A percentile compares a stretch with the other conserved stretches of the same genome.
These are phyloP conservation scores for Galaxias olidus DNA, from an alignment of 2,797 vertebrate species.

Conservation along the genomic window DNA sequence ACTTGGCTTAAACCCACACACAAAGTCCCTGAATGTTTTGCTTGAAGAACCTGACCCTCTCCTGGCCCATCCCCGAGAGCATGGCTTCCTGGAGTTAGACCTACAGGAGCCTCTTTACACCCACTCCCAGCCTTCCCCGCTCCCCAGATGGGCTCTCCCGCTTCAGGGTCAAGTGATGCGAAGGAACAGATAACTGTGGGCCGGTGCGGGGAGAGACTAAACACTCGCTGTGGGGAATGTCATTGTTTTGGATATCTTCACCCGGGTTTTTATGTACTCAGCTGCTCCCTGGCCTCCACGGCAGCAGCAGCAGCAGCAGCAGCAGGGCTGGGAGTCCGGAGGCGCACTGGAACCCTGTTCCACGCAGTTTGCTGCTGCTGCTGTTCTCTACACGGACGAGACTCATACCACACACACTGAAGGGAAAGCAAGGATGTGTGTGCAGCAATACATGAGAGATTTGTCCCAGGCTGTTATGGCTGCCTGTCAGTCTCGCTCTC, in stretches of 20 bases:
- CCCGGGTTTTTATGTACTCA: constrained; percentile 88
- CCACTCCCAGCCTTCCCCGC: neutral
- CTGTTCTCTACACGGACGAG: constrained; percentile 74
- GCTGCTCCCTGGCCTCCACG: constrained; percentile 78
- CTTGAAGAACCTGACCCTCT: constrained; percentile 5
- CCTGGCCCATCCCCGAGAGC: neutral
- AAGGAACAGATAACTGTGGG: constrained; percentile 85
- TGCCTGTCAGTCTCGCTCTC: constrained; percentile 14
- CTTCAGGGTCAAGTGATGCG: constrained; percentile 87
- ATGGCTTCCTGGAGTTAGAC: constrained; percentile 1
- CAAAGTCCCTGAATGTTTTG: constrained; percentile 17
- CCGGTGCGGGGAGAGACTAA: constrained; percentile 88
- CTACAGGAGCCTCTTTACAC: constrained; percentile 13
- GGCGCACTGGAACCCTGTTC: constrained; percentile 77
- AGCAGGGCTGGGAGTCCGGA: constrained; percentile 59
- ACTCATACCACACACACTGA: constrained; percentile 72
- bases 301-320: constrained; percentile 52
- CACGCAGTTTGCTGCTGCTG: constrained; percentile 77
- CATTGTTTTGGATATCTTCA: constrained; percentile 90
- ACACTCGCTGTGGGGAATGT: constrained; percentile 90
- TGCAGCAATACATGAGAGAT: constrained; percentile 5
- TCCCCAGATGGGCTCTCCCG: constrained; percentile 76
- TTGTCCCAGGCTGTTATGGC: constrained; percentile 9
- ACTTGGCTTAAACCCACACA: neutral
- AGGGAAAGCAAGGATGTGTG: constrained; percentile 13